Evolutionary conservation across 2,888 invertebrate genomes (phyloP), one percentile per base, ranked within the genome.

Genomic region (Stegana nigrithorax): DNA sequence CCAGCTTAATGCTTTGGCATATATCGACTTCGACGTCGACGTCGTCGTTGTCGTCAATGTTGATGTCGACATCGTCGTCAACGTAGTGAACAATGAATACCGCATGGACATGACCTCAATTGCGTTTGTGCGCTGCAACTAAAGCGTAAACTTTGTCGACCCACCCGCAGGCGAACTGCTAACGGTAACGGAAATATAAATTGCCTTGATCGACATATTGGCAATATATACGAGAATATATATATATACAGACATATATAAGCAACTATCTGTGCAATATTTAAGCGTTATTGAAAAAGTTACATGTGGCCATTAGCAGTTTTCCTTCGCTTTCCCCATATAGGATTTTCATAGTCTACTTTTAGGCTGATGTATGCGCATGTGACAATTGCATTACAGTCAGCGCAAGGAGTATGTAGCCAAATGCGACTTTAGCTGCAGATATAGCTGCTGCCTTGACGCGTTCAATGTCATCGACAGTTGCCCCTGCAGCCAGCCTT

Each of bases 41-140:
- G 26, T 26, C 27, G 25, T 25, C 51, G 25, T n/a, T 23, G 26
- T 2, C n/a, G 51, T 26, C 42, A 14, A 7, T 51, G 25, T 27
- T 27, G 32, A 14, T 19, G 59, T 62, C 60, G 65, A 65, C 57
- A 63, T 60, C 65, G 63, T 61, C 50, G 63, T 61, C 50, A 59
- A 62, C 63, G 61, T 50, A 53, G 67, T 51, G 72, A 73, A 73
- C 75, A 76, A 74, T 73, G 68, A 73, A 77, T 77, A 76, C 76
- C 74, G 70, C 78, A 76, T 79, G 80, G 79, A 79, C 78, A 79
- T 78, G 80, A 78, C 79, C 78, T 78, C 78, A 78, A 79, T 78
- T 77, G 75, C 71, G 65, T 66, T 58, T 23, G 50, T 51, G 39
- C 58, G 8, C 21, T 26, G 39, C 39, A 17, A 5, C 17, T 39